Conservation (phyloP, 1,140 invertebrate species). For the Drosophila bipectinata region DNA sequence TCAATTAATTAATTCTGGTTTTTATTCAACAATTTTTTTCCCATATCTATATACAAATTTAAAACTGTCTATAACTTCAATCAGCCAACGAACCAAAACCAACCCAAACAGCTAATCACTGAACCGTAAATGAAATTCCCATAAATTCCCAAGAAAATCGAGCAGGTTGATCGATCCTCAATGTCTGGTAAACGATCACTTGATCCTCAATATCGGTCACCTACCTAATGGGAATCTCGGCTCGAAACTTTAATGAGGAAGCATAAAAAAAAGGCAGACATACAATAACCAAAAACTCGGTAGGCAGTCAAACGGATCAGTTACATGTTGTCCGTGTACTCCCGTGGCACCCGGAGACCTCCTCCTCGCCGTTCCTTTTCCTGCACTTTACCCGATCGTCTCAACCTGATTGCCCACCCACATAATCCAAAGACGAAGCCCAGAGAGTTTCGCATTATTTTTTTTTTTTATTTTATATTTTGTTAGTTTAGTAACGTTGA, state of each 20-base stretch:
- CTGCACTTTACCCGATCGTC: constrained; percentile 42
- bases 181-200: constrained; percentile 27
- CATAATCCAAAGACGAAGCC: constrained; percentile 47
- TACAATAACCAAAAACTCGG: constrained; percentile 13
- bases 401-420: constrained; percentile 57
- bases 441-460: constrained; percentile 34
- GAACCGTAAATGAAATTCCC: constrained; percentile 37
- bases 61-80: constrained; percentile 9
- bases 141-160: constrained; percentile 42
- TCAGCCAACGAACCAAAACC: constrained; percentile 6
- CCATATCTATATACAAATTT: constrained; percentile 9
- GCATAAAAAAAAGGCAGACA: constrained; percentile 33
- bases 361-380: not conserved
- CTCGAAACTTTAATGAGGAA: constrained; percentile 59
- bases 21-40: constrained; percentile 13
- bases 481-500: constrained; percentile 61
- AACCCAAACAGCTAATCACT: constrained; percentile 27
- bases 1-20: not conserved
- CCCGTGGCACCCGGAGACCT: not conserved
- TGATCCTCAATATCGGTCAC: constrained; percentile 25
- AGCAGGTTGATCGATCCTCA: constrained; percentile 41
- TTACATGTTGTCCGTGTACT: constrained; percentile 44
- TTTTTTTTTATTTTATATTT: constrained; percentile 31
- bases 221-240: constrained; percentile 48
- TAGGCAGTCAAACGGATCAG: constrained; percentile 69